A percentile compares a stretch with the other conserved stretches of the same genome.
phyloP scores from a whole-genome alignment of 2,113 vertebrate species.

The Coregonus clupeaformis region DNA sequence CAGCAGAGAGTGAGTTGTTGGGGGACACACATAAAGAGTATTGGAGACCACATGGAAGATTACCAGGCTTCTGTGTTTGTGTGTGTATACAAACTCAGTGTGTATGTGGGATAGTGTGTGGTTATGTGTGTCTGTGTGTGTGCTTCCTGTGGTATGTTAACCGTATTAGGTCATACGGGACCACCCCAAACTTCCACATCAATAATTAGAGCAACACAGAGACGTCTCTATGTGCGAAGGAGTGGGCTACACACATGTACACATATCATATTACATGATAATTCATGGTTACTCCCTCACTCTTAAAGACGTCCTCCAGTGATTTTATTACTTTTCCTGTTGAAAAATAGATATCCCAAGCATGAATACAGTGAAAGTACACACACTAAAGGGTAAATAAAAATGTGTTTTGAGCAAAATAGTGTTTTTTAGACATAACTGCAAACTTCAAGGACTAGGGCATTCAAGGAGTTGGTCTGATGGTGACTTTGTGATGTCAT shows the following conservation, averaged over 20 bases:
- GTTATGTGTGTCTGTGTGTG: neutral
- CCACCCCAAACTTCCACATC: neutral
- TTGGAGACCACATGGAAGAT: too few species aligned
- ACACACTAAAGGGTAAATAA: too few species aligned
- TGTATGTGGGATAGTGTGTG: neutral
- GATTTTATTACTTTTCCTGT: too few species aligned
- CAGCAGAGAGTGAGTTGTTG: too few species aligned
- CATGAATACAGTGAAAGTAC: neutral
- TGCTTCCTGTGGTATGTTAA: neutral
- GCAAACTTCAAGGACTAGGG: too few species aligned
- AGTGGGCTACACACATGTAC: too few species aligned
- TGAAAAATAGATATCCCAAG: neutral
- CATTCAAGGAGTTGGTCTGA: too few species aligned
- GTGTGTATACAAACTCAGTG: neutral
- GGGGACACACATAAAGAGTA: too few species aligned
- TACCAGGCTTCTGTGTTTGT: too few species aligned
- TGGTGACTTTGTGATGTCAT: too few species aligned
- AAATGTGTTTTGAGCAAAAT: too few species aligned
- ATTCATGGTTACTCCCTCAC: neutral
- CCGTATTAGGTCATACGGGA: neutral
- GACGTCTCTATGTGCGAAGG: neutral
- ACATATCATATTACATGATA: neutral
- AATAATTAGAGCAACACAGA: neutral
- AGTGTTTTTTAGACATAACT: too few species aligned
- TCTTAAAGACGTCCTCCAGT: neutral